Conservation (phyloP, 2,888 invertebrate genomes). For the Phrixothrix hirtus region DNA sequence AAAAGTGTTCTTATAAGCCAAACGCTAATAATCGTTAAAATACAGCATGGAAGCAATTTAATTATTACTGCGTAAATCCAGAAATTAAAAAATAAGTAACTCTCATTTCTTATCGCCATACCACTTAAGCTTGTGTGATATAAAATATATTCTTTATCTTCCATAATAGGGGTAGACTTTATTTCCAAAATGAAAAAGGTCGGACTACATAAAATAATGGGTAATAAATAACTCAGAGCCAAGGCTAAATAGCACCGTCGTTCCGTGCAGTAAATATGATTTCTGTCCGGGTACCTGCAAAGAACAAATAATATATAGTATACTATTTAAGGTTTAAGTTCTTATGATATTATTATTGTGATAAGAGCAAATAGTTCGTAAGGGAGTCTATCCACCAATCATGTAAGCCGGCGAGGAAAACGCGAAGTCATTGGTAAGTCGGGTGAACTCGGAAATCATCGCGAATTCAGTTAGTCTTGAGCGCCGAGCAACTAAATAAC, state of each 20-base stretch:
- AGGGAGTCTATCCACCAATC: too few species aligned
- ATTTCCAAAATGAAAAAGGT: slow-evolving; percentile 76
- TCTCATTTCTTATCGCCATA: slow-evolving; percentile 51
- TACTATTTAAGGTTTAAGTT: not conserved
- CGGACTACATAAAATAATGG: slow-evolving; percentile 81
- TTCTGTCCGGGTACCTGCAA: slow-evolving; percentile 76
- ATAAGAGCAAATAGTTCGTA: too few species aligned
- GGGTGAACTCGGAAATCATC: too few species aligned
- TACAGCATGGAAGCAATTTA: slow-evolving; percentile 78
- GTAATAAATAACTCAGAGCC: slow-evolving; percentile 72
- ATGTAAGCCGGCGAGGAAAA: too few species aligned
- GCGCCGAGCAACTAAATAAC: too few species aligned
- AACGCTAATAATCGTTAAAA: slow-evolving; percentile 72
- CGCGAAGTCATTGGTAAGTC: too few species aligned
- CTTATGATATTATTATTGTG: not conserved
- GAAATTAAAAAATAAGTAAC: slow-evolving; percentile 66
- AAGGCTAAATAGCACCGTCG: slow-evolving; percentile 78
- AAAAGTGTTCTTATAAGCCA: slow-evolving; percentile 74
- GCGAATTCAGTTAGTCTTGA: too few species aligned
- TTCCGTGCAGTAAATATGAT: slow-evolving; percentile 75
- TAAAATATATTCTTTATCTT: slow-evolving; percentile 62
- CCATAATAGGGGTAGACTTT: slow-evolving; percentile 58
- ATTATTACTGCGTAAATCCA: slow-evolving; percentile 82
- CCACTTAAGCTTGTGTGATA: slow-evolving; percentile 61
- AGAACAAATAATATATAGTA: slow-evolving; percentile 27